These are phyloP conservation scores for Megaleporinus macrocephalus DNA, from an alignment of 2,113 vertebrate species.

Conservation along the genomic window DNA sequence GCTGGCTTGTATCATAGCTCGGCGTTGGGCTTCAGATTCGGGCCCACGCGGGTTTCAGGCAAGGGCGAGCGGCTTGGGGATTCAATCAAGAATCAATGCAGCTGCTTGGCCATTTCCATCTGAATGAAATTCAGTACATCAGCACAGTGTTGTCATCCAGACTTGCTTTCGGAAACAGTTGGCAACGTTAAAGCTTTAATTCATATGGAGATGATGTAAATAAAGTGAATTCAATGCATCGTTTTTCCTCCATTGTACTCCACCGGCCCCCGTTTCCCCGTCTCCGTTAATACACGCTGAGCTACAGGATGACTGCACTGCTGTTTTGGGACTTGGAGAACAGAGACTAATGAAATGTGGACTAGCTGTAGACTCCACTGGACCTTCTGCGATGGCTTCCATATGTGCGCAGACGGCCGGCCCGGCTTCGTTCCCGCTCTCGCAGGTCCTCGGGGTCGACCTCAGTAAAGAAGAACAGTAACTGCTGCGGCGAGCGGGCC, in stretches of 20 bases:
- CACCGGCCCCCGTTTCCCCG: not conserved
- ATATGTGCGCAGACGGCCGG: constrained; percentile 39
- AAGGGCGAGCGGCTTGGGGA: not conserved
- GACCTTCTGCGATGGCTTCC: constrained; percentile 40
- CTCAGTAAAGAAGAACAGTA: constrained; percentile 20
- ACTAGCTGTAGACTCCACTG: constrained; percentile 29
- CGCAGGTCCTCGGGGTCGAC: constrained; percentile 20
- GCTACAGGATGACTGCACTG: not conserved
- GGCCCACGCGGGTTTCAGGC: not conserved
- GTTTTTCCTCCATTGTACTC: not conserved
- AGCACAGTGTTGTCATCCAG: not conserved
- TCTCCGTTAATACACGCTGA: not conserved
- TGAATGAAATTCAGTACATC: not conserved
- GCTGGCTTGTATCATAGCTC: not conserved
- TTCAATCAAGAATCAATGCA: no score
- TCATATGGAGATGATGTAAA: not conserved
- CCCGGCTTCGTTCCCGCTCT: not conserved
- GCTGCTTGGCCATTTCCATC: no score
- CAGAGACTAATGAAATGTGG: constrained; percentile 33
- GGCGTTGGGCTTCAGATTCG: not conserved
- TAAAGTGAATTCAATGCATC: not conserved
- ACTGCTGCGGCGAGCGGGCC: constrained; percentile 3
- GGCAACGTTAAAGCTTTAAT: not conserved
- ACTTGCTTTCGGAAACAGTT: not conserved
- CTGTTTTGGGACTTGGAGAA: constrained; percentile 12